Evolutionary conservation across 30 jellyfish, hydroid and myxozoan species (phyloP), one percentile per base, ranked within the genome.

Genomic region (Aurelia coerulea): DNA sequence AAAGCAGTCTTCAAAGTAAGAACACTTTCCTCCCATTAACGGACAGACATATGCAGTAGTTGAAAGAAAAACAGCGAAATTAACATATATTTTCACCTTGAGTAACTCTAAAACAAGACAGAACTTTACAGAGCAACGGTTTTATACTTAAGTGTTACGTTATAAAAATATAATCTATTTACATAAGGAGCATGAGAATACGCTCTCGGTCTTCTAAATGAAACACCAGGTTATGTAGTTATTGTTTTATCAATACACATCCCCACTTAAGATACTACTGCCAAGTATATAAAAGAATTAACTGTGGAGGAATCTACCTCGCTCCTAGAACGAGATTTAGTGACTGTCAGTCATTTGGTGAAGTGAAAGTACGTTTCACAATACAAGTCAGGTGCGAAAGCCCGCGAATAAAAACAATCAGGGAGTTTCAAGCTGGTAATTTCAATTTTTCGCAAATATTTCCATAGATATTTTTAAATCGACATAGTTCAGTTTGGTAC

Each of bases 111-210:
- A 60, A 60, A 60, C 35, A 60, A 60, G 35, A 60, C 70, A 60
- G 13, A 17, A 60, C 37, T 60, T 60, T 60, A 60, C 70, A 60
- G 70, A 60, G 70, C 37, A 60, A 60, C 70, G 33, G 35, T 60
- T n/a, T 60, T 60, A 60, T 60, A 60, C 70, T 13, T 60, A 37
- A 60, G 70, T 60, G 70, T 60, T 17, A 46, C 56, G 89, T 79
- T 79, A 79, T 64, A 79, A 79, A 79, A 79, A 79, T 79, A 79
- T 79, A 41, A 77, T 77, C 68, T 79, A 79, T 79, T 79, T 79
- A 79, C 89, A 79, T 46, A 65, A 63, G 10, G 31, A 23, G 70
- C 70, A 60, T 60, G 70, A 60, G 11, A 60, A 60, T 60, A 60
- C 35, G 70, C 70, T 23, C 35, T 23, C 35, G 35, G 70, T n/a